A percentile compares a stretch with the other conserved stretches of the same genome.
These are phyloP conservation scores for Pungitius pungitius DNA, from an alignment of 2,113 vertebrate genomes.

Conservation along the genomic window DNA sequence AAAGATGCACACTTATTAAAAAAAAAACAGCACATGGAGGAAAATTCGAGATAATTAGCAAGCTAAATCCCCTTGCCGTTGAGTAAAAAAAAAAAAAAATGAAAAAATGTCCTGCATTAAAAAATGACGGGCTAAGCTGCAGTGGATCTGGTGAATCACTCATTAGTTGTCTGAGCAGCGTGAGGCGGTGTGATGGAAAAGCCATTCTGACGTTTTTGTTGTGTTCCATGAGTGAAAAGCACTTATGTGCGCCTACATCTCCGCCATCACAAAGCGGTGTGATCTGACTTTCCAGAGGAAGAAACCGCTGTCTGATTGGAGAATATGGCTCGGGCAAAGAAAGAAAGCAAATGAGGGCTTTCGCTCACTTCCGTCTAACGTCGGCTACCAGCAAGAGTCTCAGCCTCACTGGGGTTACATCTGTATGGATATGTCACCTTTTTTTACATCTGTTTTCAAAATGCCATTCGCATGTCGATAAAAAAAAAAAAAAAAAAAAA, in stretches of 20 bases:
- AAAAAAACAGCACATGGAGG: conserved; percentile 45
- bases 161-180: conserved; percentile 40
- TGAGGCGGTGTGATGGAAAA: conserved; percentile 10
- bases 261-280: conserved; percentile 19
- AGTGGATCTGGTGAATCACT: conserved; percentile 32
- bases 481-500: background rate
- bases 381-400: conserved; percentile 14
- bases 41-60: conserved; percentile 60
- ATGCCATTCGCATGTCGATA: background rate
- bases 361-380: conserved; percentile 11
- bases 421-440: background rate
- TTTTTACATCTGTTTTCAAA: conserved; percentile 17
- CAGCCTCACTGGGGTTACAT: background rate
- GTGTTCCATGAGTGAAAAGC: background rate
- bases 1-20: conserved; percentile 40
- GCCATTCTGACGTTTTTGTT: conserved; percentile 16
- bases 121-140: conserved; percentile 51
- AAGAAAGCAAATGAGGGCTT: conserved; percentile 16
- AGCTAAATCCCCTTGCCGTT: conserved; percentile 39
- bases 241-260: background rate
- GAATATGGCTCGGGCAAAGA: background rate
- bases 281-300: conserved; percentile 7
- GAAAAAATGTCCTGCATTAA: conserved; percentile 45
- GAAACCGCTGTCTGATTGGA: conserved; percentile 13
- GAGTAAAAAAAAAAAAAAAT: conserved; percentile 39